Evolutionary conservation across 2,113 vertebrate species (phyloP), one percentile per base, ranked within the genome.

Genomic region (Spheniscus mendiculus): DNA sequence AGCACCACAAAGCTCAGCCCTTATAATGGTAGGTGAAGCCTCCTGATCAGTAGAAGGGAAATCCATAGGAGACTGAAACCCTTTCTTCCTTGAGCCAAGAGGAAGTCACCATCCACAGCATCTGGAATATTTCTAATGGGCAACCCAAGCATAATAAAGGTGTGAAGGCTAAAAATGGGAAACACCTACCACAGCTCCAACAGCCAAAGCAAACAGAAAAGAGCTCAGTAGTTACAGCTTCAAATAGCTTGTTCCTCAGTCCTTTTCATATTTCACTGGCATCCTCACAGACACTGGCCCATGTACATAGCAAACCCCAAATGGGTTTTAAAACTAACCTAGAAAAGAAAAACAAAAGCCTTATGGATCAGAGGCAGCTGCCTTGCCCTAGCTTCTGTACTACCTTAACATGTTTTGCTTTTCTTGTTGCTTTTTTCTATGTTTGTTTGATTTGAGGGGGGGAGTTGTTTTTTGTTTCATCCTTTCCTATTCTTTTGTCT

Each of bases 201-300:
- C 44, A 91, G 94, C 77, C 91, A 91, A 96, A 89, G 49, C 70
- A 89, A 96, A 83, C 61, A 87, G 40, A 65, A 69, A 92, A 87
- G 11, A 65, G 27, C 34, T 77, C 49, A 53, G 61, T n/a, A 72
- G 27, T 77, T 69, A 79, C 1, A 14, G 40, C 61, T 94, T 89
- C 81, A 94, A 91, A 89, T 4, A 77, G 62, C 52, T 58, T 89
- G 62, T 56, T 91, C 58, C 32, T 93, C n/a, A 38, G n/a, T 47
- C 49, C 45, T 83, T 87, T 92, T 45, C 34, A 5, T 85, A 55
- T 76, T 94, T 89, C 38, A 32, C 49, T 87, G 69, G 58, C 73
- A 89, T 85, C 63, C 56, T 96, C 58, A 85, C 40, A 89, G 44
- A 85, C 66, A 79, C 36, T 47, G 77, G 61, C 69, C 80, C 21